Base-by-base conservation (phyloP, 2,888 invertebrate species). In the Pherbina coryleti region DNA sequence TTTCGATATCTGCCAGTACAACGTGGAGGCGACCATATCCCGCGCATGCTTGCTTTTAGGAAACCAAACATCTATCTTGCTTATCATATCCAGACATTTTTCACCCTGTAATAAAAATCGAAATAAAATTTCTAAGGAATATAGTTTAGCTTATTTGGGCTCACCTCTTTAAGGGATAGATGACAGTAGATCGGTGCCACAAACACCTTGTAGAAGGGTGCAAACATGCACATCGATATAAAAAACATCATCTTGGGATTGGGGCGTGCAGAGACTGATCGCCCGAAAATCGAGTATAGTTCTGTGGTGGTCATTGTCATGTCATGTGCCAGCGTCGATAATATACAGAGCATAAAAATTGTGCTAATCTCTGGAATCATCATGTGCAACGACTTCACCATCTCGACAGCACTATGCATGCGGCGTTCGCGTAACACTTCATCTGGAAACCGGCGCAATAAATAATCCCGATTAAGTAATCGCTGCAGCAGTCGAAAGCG, bases 171-270 rank as follows among this genome's bases (percentile, higher is more conserved):
- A 22, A 86, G 80, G 2, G 86, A 81, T 9, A 78, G 80, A n/a
- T 83, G 82, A 69, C 86, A 85, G 76, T 87, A 86, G 44, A 87
- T 77, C 2, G 89, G 88, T 0, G 82, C 82, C 7, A 86, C 82
- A 55, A 86, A 77, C 81, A 88, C 85, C 78, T 87, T 88, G 75
- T 87, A 87, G 14, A 84, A 79, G 0, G 87, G 85, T 62, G 85
- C 76, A 66, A 84, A 17, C 83, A 88, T 82, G 76, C 83, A 83
- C 5, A 31, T 5, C 31, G 5, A 74, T 17, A 86, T 81, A 22
- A 60, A 34, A 49, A 77, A 19, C 79, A 49, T 7, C 49, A 25
- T 11, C n/a, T 44, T 19, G 57, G 53, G 3, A 62, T 53, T 1
- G 57, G 14, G 2, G 34, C 31, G 31, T 31, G 31, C 55, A 57